Evolutionary conservation across 2,797 vertebrate species (phyloP).

Genomic region (Phoebastria nigripes): DNA sequence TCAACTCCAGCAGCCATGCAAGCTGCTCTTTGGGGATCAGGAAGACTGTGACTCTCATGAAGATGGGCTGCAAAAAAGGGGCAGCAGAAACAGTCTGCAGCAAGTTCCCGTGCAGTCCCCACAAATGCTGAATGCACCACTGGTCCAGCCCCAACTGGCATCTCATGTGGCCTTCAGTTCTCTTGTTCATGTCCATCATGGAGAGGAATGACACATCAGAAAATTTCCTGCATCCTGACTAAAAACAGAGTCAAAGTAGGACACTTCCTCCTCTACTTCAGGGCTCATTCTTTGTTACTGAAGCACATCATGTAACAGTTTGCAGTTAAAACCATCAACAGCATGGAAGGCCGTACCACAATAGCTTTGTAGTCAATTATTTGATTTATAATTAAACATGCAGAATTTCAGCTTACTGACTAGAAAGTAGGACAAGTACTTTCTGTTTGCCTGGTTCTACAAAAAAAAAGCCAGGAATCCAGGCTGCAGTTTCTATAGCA

Average conservation of each 20-base stretch:
- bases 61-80: background rate
- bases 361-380: constrained; percentile 63
- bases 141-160: background rate
- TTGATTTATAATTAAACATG: constrained; percentile 68
- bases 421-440: constrained; percentile 57
- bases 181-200: background rate
- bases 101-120: background rate
- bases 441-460: constrained; percentile 17
- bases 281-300: constrained; percentile 37
- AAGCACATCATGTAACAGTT: constrained; percentile 38
- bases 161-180: background rate
- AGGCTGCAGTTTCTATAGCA: constrained; percentile 2
- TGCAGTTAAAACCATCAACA: constrained; percentile 46
- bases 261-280: constrained; percentile 25
- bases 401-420: constrained; percentile 58
- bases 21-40: background rate
- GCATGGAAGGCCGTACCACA: constrained; percentile 39
- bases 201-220: background rate
- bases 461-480: constrained; percentile 6
- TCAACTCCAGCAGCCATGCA: background rate
- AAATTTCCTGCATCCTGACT: background rate
- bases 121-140: background rate
- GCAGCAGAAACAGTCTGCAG: background rate
- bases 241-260: constrained; percentile 48
- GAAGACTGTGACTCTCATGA: background rate